Conservation (phyloP, 2,113 vertebrate genomes). For the Eulemur macaco region DNA sequence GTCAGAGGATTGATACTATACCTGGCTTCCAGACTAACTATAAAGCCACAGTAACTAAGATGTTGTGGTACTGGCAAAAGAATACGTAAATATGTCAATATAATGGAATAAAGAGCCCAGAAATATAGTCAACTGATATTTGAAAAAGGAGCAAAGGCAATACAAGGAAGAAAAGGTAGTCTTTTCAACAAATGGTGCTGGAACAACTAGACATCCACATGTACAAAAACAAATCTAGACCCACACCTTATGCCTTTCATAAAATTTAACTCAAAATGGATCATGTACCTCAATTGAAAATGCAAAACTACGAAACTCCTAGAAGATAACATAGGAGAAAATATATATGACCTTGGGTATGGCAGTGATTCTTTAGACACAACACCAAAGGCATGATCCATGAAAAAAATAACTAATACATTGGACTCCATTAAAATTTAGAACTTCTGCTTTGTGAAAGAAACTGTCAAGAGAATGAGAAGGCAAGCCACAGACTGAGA, state of each 20-base stretch:
- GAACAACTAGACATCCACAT: neutral
- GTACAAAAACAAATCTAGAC: neutral
- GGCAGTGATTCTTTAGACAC: neutral
- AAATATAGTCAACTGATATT: neutral
- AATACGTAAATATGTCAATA: neutral
- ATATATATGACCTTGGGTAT: neutral
- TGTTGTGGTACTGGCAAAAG: neutral
- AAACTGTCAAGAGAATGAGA: neutral
- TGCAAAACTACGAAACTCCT: neutral
- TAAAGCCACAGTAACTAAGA: neutral
- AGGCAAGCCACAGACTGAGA: neutral
- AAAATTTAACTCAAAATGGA: neutral
- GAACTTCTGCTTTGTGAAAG: neutral
- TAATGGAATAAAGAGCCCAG: neutral
- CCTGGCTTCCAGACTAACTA: neutral
- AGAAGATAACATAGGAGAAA: neutral
- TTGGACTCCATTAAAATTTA: neutral
- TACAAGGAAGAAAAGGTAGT: neutral
- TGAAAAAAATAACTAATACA: neutral
- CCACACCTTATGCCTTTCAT: neutral
- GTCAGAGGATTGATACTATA: neutral
- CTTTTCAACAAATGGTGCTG: neutral
- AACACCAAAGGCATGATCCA: neutral
- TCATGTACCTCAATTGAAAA: neutral
- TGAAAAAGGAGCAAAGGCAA: neutral